These are phyloP conservation scores for Panzeria rudis DNA, from an alignment of 2,888 invertebrate species.

Conservation along the genomic window DNA sequence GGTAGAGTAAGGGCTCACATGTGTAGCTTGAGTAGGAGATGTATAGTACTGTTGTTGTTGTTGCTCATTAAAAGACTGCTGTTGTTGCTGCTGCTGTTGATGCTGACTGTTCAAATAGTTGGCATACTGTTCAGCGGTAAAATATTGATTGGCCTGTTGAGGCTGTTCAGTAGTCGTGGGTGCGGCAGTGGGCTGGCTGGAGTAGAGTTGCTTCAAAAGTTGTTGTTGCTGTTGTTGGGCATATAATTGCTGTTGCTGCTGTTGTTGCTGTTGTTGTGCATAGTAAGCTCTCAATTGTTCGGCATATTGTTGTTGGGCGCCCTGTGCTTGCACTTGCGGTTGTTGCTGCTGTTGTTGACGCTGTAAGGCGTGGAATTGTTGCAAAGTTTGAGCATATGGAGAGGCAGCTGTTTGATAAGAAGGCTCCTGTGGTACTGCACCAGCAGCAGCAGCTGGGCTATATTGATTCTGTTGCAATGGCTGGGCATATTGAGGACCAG, in stretches of 20 bases:
- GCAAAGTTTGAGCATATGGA: constrained; percentile 73
- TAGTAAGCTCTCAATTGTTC: constrained; percentile 77
- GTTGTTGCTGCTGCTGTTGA: constrained; percentile 74
- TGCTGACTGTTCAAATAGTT: constrained; percentile 79
- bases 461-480: constrained; percentile 72
- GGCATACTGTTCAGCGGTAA: constrained; percentile 80
- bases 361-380: constrained; percentile 69
- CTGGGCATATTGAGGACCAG: constrained; percentile 61
- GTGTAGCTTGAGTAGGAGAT: constrained; percentile 55
- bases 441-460: constrained; percentile 54
- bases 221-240: constrained; percentile 73
- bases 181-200: constrained; percentile 70
- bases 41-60: constrained; percentile 71
- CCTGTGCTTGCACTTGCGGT: constrained; percentile 75
- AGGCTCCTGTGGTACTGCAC: constrained; percentile 15
- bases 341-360: constrained; percentile 75
- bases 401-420: constrained; percentile 61
- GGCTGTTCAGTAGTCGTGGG: constrained; percentile 59
- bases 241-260: constrained; percentile 76
- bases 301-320: constrained; percentile 77
- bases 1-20: constrained; percentile 27
- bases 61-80: constrained; percentile 74
- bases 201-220: constrained; percentile 78
- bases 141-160: constrained; percentile 78
- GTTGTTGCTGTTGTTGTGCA: constrained; percentile 76